These are phyloP conservation scores for Apogon hyalosoma DNA, from an alignment of 2,797 vertebrate genomes.

Conservation along the genomic window DNA sequence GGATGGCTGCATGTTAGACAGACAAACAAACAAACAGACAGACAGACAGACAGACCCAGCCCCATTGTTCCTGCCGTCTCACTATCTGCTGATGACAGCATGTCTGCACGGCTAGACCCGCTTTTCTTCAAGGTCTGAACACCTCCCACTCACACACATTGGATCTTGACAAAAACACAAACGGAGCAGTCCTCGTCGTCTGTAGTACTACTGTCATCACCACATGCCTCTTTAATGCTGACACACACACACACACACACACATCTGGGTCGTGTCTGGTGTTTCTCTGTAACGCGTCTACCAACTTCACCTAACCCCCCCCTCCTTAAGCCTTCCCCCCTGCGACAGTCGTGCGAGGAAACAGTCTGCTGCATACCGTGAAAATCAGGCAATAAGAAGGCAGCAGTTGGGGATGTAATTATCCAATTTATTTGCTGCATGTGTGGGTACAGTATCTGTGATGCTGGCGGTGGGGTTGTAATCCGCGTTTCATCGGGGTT, in stretches of 20 bases:
- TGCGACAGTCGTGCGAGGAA: conserved; percentile 36
- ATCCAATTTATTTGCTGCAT: conserved; percentile 56
- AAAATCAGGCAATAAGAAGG: conserved; percentile 41
- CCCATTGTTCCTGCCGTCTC: conserved; percentile 73
- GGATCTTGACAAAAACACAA: conserved; percentile 50
- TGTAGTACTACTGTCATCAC: conserved; percentile 41
- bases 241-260: conserved; percentile 21
- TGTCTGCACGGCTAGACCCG: conserved; percentile 65
- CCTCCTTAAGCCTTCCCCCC: conserved; percentile 26
- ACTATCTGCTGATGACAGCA: conserved; percentile 80
- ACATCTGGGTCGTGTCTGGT: conserved; percentile 42
- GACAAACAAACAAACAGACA: conserved; percentile 67
- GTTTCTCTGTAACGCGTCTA: conserved; percentile 32
- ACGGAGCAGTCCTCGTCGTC: conserved; percentile 23
- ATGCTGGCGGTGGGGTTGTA: conserved; percentile 24
- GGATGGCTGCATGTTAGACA: conserved; percentile 68
- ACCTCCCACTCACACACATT: conserved; percentile 13
- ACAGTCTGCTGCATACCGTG: conserved; percentile 38
- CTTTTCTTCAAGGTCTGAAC: conserved; percentile 35
- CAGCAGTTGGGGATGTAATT: conserved; percentile 55
- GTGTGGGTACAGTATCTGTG: conserved; percentile 26
- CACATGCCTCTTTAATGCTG: conserved; percentile 22
- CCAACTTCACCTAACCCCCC: conserved; percentile 32
- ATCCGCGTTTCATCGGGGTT: conserved; percentile 48
- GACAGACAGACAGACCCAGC: conserved; percentile 64